Base-by-base conservation (phyloP, 2,888 invertebrate genomes). In the Tromatobia lineatoria region DNA sequence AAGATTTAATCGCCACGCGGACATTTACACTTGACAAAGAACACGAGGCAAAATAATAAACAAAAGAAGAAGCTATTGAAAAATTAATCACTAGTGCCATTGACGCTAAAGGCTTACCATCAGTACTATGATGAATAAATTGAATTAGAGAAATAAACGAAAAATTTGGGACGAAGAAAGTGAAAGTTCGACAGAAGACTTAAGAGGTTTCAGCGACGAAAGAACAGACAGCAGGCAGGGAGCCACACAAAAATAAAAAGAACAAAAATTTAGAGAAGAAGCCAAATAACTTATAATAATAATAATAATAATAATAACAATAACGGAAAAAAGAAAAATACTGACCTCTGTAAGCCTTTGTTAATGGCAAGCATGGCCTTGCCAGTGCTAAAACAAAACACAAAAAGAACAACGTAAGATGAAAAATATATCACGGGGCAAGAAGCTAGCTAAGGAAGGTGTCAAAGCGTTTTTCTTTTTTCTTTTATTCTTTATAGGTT, bases 331-430 rank as follows among this genome's bases (percentile, higher is more conserved):
- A 92, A 93, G 86, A 93, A 94, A 94, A 94, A 94, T 95, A 95
- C 95, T 96, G 95, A 96, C 96, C 97, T 96, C 95, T 96, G 97
- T 93, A 97, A 96, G 94, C 97, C 97, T 95, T 97, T 97, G 96
- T 97, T 97, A 95, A 97, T 97, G 94, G 97, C 96, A 94, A 97
- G 96, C 94, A 97, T 95, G 93, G 96, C 96, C 95, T 97, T 97
- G 94, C 97, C 97, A 95, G 97, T 95, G 96, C 96, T 96, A 95
- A 95, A 95, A 95, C 94, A 95, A 95, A 95, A 95, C 94, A 94
- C 94, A 94, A 94, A 94, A 94, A 94, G 93, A 94, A 94, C 90
- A 92, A 93, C 91, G 90, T 93, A 93, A 93, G 92, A 93, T 90
- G 90, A 91, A 89, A 93, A 90, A 89, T 90, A 85, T 89, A 86